Evolutionary conservation across 64 coral and sea anemone genomes (phyloP).

Genomic region (Hydrozoanthus tunicans): DNA sequence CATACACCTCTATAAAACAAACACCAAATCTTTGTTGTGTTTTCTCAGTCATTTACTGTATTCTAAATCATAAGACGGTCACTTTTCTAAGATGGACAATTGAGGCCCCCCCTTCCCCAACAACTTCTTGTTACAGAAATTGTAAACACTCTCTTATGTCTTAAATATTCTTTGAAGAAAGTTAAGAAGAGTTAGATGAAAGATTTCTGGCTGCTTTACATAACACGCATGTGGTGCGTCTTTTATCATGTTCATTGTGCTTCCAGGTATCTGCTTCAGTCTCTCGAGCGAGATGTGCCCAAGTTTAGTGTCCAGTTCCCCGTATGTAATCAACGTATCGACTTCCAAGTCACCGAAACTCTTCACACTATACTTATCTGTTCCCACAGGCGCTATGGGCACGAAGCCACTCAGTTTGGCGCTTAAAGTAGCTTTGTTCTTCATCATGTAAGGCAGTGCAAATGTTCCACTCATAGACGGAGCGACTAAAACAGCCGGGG

Average conservation of each 20-base stretch:
- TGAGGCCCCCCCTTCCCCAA: too few species aligned
- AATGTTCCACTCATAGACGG: constrained; percentile 89
- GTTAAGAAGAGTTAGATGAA: constrained; percentile 61
- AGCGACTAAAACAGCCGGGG: constrained; percentile 68
- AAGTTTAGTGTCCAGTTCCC: constrained; percentile 50
- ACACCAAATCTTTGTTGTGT: too few species aligned
- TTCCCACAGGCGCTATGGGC: constrained; percentile 66
- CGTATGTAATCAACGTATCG: constrained; percentile 75
- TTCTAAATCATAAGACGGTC: too few species aligned
- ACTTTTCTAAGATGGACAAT: too few species aligned
- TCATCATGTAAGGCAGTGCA: constrained; percentile 74
- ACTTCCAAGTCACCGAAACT: constrained; percentile 51
- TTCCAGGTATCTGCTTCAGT: constrained; percentile 70
- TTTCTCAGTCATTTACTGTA: too few species aligned
- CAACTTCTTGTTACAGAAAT: too few species aligned
- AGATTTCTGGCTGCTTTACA: constrained; percentile 73
- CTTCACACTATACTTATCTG: constrained; percentile 43
- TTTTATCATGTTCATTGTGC: constrained; percentile 69
- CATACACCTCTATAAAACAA: too few species aligned
- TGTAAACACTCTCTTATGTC: neutral
- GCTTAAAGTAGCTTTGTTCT: neutral
- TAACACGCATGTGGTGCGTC: constrained; percentile 83
- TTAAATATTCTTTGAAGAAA: constrained; percentile 66
- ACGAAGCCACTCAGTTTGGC: constrained; percentile 72
- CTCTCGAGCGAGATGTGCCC: constrained; percentile 46